Percentiles rank a stretch among this genome's conserved stretches.
Evolutionary conservation across 2,113 vertebrate genomes (phyloP).

Genomic region (Climacteris rufus): DNA sequence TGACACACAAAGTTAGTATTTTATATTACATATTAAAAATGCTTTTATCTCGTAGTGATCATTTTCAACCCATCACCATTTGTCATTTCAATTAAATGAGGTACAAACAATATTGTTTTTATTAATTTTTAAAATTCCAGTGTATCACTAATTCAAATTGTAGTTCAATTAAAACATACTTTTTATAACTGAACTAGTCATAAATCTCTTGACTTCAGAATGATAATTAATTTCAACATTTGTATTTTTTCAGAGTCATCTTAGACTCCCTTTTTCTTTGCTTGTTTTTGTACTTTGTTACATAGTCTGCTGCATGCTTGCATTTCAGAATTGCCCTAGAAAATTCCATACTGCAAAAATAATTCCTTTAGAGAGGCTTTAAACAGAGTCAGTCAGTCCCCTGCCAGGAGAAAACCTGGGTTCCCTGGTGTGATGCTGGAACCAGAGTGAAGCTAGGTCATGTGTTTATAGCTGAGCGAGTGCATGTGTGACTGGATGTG

Average conservation of each 20-base stretch:
- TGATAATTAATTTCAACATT: background rate
- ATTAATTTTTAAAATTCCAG: background rate
- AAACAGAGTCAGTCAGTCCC: background rate
- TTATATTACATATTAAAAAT: background rate
- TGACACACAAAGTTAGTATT: background rate
- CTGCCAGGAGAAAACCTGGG: background rate
- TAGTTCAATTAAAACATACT: background rate
- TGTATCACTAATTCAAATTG: background rate
- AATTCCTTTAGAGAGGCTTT: background rate
- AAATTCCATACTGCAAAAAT: background rate
- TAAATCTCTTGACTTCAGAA: background rate
- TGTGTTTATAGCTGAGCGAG: background rate
- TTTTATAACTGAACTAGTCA: background rate
- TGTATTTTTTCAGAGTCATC: background rate
- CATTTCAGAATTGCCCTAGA: background rate
- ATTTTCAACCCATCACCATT: background rate
- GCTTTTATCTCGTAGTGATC: background rate
- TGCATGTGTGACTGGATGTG: background rate
- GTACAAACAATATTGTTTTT: background rate
- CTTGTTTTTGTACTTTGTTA: background rate
- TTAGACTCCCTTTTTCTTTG: background rate
- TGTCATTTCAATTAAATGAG: background rate
- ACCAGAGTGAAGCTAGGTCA: background rate
- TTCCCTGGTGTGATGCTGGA: background rate
- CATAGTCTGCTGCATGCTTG: background rate